Conservation (phyloP, 1,140 invertebrate species). For the Drosophila repletoides region DNA sequence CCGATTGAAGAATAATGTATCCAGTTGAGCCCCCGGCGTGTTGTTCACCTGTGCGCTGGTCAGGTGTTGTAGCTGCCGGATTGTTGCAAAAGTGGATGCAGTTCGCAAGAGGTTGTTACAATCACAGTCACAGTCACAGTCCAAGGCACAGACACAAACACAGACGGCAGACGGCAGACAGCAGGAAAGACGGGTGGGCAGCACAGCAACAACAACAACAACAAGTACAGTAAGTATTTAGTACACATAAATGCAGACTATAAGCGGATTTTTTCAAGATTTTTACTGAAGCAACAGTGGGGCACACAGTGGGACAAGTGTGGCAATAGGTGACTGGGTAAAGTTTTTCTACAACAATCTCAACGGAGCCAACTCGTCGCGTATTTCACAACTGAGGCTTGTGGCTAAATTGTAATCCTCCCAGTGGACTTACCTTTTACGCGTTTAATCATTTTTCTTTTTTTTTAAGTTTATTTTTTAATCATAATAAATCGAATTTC, state of each 20-base stretch:
- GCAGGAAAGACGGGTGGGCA: constrained; percentile 36
- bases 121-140: not conserved
- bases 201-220: too few species aligned
- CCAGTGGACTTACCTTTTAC: constrained; percentile 60
- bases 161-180: too few species aligned
- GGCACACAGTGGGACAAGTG: constrained; percentile 23
- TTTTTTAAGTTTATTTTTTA: too few species aligned
- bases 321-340: constrained; percentile 8
- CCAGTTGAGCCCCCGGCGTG: constrained; percentile 87
- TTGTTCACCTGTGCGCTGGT: constrained; percentile 87
- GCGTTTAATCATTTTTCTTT: constrained; percentile 1
- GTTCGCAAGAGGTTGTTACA: constrained; percentile 24
- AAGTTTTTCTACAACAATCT: constrained; percentile 15
- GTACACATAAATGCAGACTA: constrained; percentile 25
- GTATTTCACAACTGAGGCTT: constrained; percentile 41
- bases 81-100: constrained; percentile 68
- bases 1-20: constrained; percentile 94
- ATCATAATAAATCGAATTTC: constrained; percentile 68
- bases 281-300: constrained; percentile 47
- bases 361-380: constrained; percentile 40
- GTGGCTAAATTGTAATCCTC: constrained; percentile 56
- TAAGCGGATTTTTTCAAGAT: constrained; percentile 49
- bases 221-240: constrained; percentile 29
- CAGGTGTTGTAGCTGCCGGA: constrained; percentile 63
- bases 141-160: not conserved